A percentile compares a stretch with the other conserved stretches of the same genome.
Evolutionary conservation across 2,888 invertebrate species (phyloP).

Genomic region (Litoditis marina): DNA sequence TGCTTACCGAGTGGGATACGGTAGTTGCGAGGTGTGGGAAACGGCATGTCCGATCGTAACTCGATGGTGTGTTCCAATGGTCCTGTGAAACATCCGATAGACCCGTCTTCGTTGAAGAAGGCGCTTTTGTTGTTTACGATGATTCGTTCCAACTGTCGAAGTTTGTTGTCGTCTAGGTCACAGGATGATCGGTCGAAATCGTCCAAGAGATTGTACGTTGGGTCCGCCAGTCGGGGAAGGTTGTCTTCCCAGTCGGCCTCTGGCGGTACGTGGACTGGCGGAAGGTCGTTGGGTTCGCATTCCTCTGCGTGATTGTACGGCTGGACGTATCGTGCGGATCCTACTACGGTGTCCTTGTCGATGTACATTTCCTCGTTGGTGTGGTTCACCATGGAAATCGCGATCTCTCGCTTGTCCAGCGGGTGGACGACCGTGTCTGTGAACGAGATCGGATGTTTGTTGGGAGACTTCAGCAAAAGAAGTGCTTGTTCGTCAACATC

Average conservation of each 20-base stretch:
- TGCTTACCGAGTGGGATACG: conserved; percentile 16
- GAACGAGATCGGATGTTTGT: no score
- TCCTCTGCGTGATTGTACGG: no score
- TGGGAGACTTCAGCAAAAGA: no score
- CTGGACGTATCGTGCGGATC: no score
- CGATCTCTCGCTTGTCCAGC: no score
- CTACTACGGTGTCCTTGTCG: no score
- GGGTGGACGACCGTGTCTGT: no score
- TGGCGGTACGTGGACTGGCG: conserved; percentile 9
- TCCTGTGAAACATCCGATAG: conserved; percentile 22
- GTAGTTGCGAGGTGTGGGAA: conserved; percentile 10
- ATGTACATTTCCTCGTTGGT: no score
- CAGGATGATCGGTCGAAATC: neutral
- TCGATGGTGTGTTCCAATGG: conserved; percentile 19
- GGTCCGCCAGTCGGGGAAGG: neutral
- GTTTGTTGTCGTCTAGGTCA: neutral
- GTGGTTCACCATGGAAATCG: no score
- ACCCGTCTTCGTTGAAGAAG: conserved; percentile 25
- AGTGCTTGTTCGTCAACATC: no score
- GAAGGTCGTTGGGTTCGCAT: no score
- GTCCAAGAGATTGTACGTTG: conserved; percentile 1
- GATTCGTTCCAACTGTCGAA: conserved; percentile 2
- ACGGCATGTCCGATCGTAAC: conserved; percentile 2
- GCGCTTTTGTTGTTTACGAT: conserved; percentile 8
- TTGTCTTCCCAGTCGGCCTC: conserved; percentile 23